Evolutionary conservation across 2,797 vertebrate genomes (phyloP).

Genomic region (Antennarius maculatus): DNA sequence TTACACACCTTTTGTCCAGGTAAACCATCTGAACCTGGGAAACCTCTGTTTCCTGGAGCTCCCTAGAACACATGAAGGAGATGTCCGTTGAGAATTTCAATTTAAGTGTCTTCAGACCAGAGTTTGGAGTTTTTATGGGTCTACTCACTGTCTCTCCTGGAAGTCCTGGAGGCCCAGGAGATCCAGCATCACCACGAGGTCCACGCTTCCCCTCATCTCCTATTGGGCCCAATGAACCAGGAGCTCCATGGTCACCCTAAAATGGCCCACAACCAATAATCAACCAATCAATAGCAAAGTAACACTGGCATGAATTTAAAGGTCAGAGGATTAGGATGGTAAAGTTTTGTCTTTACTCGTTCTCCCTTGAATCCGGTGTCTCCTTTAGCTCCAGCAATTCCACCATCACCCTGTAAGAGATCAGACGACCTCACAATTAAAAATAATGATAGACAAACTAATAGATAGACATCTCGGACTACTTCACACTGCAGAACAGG

Average conservation of each 20-base stretch:
- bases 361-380: conserved; percentile 93
- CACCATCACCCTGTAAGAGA: conserved; percentile 87
- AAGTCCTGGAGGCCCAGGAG: conserved; percentile 83
- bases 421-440: not conserved
- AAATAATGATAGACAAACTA: not conserved
- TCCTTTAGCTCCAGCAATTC: conserved; percentile 90
- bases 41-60: conserved; percentile 76
- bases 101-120: not conserved
- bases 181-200: conserved; percentile 85
- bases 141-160: conserved; percentile 90
- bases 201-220: conserved; percentile 97
- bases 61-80: conserved; percentile 55
- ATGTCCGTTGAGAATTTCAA: not conserved
- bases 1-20: conserved; percentile 72
- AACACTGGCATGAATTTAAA: not conserved
- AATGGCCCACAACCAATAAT: conserved; percentile 24
- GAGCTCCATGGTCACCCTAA: conserved; percentile 87
- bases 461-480: not conserved
- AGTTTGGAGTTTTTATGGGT: not conserved
- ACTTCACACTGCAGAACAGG: not conserved
- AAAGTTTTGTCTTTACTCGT: conserved; percentile 70
- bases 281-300: not conserved
- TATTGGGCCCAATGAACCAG: conserved; percentile 87
- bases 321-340: not conserved
- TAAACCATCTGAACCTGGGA: conserved; percentile 75